phyloP scores from a whole-genome alignment of 2,888 invertebrate species.

The Lacanobia wlatinum region DNA sequence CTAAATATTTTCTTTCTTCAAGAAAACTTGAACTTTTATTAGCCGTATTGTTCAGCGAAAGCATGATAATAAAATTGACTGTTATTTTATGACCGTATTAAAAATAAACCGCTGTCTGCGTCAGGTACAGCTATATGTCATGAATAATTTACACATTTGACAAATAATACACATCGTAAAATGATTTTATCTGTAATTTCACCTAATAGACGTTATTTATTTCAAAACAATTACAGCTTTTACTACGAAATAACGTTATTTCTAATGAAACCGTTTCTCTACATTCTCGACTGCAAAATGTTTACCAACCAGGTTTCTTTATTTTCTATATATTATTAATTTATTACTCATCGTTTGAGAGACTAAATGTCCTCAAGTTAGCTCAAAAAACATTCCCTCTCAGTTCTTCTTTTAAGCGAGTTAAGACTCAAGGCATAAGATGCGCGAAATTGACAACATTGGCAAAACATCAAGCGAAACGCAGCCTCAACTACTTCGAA shows the following conservation, averaged over 20 bases:
- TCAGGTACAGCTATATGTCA: constrained; percentile 5
- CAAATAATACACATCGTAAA: background rate
- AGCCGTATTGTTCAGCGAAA: background rate
- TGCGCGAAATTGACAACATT: background rate
- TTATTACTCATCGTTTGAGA: background rate
- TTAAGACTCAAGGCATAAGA: background rate
- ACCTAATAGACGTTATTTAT: background rate
- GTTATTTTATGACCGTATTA: constrained; percentile 9
- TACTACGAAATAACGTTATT: constrained; percentile 4
- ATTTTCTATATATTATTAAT: background rate
- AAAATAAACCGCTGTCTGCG: constrained; percentile 11
- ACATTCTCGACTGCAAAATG: background rate
- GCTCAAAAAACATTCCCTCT: background rate
- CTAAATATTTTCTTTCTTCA: background rate
- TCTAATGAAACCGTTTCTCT: background rate
- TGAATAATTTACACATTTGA: background rate
- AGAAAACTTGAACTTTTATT: background rate
- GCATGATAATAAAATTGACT: background rate
- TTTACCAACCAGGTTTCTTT: background rate
- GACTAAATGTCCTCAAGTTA: background rate
- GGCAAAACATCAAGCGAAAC: no score
- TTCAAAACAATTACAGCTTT: background rate
- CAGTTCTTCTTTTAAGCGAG: background rate
- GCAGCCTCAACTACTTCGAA: background rate
- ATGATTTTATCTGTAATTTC: background rate